Conservation (phyloP, 2,888 invertebrate species). For the Scaptomyza caliginosa region DNA sequence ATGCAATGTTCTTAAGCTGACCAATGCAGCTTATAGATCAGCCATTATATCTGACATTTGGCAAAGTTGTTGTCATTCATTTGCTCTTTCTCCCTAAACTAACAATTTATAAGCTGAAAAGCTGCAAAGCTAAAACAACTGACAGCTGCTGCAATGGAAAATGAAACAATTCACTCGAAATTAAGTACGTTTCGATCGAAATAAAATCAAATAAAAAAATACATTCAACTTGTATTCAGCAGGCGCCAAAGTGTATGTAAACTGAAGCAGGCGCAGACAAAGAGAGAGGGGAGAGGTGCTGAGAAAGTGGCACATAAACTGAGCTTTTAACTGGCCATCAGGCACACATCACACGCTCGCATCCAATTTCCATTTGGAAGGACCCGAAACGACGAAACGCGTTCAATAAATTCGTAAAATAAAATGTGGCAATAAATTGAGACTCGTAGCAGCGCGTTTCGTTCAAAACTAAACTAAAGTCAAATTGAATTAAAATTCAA, state of each 20-base stretch:
- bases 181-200: slow-evolving; percentile 21
- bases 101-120: background rate
- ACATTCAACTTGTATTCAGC: slow-evolving; percentile 12
- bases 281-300: background rate
- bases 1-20: background rate
- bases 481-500: slow-evolving; percentile 79
- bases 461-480: slow-evolving; percentile 67
- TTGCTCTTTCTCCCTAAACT: background rate
- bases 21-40: background rate
- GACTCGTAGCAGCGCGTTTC: slow-evolving; percentile 34
- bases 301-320: slow-evolving; percentile 30
- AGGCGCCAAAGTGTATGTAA: background rate
- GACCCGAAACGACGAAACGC: slow-evolving; percentile 52
- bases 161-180: slow-evolving; percentile 28
- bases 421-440: slow-evolving; percentile 77
- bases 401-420: slow-evolving; percentile 73
- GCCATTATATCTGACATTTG: background rate
- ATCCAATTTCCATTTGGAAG: slow-evolving; percentile 34
- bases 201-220: slow-evolving; percentile 14
- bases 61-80: background rate
- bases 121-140: slow-evolving; percentile 3
- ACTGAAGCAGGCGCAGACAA: background rate
- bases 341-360: slow-evolving; percentile 38
- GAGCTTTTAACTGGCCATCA: slow-evolving; percentile 59
- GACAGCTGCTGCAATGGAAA: slow-evolving; percentile 1